Base-by-base conservation (phyloP, 2,888 invertebrate species). In the Microctonus hyperodae region DNA sequence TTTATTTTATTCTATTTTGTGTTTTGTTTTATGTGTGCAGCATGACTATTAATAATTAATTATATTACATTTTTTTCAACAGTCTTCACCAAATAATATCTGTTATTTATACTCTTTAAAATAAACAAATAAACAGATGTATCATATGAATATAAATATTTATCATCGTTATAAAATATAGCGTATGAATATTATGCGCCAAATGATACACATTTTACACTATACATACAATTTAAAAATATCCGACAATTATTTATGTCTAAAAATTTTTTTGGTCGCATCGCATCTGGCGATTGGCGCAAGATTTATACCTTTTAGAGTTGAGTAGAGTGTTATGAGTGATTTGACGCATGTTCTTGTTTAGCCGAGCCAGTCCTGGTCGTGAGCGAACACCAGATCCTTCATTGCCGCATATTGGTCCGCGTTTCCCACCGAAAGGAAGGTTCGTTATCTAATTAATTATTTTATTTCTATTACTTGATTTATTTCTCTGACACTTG, bases 351-450 rank as follows among this genome's bases (percentile, higher is more conserved):
- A 85, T 86, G 85, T 85, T 87, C 85, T 83, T 85, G 85, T 85
- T 86, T 90, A 94, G 94, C 90, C 94, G 94, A 85, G 88, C 91
- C 87, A 95, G 94, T 86, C 94, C 95, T 75, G 93, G 91, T 80
- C 89, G 92, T 76, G 94, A 95, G 86, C 86, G 87, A 84, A 92
- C 93, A 77, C 93, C 94, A 72, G 94, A 94, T 84, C 90, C 90
- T 84, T 85, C 87, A 78, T 90, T 94, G 87, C 95, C 94, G 75
- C 95, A 95, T 88, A 92, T 93, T 86, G 95, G 95, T 78, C 95
- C 95, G 75, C 88, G 94, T 84, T 95, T 95, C 89, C 92, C 93
- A 86, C 90, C 93, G 73, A 89, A 90, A 88, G 92, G 92, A 89
- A 93, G 92, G 93, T 93, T 89, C 83, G 85, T 80, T 76, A 71